Evolutionary conservation across 1,140 invertebrate genomes (phyloP).

Genomic region (Maconellicoccus hirsutus): DNA sequence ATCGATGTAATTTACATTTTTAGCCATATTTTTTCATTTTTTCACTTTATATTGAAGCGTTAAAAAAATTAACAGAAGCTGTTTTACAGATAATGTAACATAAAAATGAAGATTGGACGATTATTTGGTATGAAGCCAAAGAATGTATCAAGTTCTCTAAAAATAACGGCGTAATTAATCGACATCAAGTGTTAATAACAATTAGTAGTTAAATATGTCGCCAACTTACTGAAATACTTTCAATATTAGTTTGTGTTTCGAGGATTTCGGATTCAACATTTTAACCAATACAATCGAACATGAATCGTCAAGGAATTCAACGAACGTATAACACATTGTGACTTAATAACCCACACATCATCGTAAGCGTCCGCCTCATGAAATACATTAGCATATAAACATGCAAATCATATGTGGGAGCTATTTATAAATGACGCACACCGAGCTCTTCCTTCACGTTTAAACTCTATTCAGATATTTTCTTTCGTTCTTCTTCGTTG

Average conservation of each 20-base stretch:
- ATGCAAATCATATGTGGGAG: conserved; percentile 20
- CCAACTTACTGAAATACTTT: not conserved
- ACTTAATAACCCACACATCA: not conserved
- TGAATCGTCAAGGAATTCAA: not conserved
- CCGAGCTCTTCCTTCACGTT: not conserved
- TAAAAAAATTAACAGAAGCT: not conserved
- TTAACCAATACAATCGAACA: not conserved
- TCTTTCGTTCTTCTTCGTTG: not conserved
- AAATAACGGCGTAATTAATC: conserved; percentile 9
- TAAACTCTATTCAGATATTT: not conserved
- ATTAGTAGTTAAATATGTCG: conserved; percentile 5
- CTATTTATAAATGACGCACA: conserved; percentile 10
- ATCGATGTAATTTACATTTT: no score
- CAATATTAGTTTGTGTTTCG: not conserved
- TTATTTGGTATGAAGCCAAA: not conserved
- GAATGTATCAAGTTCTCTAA: conserved; percentile 9
- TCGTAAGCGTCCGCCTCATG: not conserved
- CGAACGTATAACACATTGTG: not conserved
- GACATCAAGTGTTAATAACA: not conserved
- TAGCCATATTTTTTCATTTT: not conserved
- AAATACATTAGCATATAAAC: conserved; percentile 19
- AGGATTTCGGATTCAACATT: not conserved
- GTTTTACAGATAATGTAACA: not conserved
- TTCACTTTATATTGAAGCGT: not conserved
- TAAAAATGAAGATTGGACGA: not conserved